phyloP scores from a whole-genome alignment of 92 coral and sea anemone genomes.

The Pocillopora grandis region DNA sequence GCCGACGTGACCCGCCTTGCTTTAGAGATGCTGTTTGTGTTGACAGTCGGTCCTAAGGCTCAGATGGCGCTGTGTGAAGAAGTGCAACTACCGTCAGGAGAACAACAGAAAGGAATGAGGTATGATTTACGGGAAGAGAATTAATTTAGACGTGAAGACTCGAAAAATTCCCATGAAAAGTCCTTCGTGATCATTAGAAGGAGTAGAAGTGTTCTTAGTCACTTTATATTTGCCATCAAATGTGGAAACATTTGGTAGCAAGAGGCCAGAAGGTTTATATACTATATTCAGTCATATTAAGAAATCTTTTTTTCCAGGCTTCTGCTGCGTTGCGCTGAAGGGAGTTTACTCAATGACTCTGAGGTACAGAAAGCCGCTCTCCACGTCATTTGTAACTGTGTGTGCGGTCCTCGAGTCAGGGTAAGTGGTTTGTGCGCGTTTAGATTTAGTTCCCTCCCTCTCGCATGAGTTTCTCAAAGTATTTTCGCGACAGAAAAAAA shows the following conservation, averaged over 20 bases:
- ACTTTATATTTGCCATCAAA: no score
- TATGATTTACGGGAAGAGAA: not conserved
- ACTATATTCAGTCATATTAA: no score
- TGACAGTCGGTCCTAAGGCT: constrained; percentile 85
- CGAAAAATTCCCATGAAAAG: no score
- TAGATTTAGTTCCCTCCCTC: no score
- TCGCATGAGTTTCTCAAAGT: not conserved
- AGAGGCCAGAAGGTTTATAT: no score
- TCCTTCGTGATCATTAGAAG: no score
- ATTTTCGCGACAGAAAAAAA: not conserved
- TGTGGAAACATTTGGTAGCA: no score
- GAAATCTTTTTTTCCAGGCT: constrained; percentile 29
- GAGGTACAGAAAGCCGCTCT: constrained; percentile 93
- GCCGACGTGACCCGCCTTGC: no score
- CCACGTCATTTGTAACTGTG: constrained; percentile 92
- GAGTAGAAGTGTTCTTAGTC: no score
- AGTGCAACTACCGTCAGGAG: no score
- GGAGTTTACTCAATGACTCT: constrained; percentile 87
- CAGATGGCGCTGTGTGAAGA: constrained; percentile 78
- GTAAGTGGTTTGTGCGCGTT: constrained; percentile 30
- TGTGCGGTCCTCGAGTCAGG: constrained; percentile 82
- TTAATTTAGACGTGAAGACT: no score
- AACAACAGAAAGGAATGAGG: constrained; percentile 83
- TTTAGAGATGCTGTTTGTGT: constrained; percentile 73
- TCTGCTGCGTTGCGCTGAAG: constrained; percentile 84